These are phyloP conservation scores for Labeo catla DNA, from an alignment of 2,113 vertebrate species.

Conservation along the genomic window DNA sequence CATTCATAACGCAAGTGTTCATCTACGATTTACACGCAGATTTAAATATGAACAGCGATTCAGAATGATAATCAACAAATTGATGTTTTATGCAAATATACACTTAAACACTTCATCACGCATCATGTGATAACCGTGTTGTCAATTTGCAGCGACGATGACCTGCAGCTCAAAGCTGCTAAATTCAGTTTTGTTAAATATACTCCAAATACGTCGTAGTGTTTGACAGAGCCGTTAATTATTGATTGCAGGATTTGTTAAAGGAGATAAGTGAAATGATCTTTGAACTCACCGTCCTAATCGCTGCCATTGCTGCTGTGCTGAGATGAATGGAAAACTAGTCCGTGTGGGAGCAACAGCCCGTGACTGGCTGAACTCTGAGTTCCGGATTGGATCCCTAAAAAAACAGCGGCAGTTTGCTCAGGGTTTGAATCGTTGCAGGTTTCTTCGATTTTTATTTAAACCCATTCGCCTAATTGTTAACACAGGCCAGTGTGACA, in stretches of 20 bases:
- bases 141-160: not conserved
- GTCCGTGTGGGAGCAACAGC: constrained; percentile 70
- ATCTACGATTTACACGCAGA: not conserved
- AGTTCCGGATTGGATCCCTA: constrained; percentile 66
- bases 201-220: not conserved
- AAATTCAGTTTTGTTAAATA: not conserved
- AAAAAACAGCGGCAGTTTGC: not conserved
- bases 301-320: constrained; percentile 73
- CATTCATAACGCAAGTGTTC: not conserved
- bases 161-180: not conserved
- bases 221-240: constrained; percentile 43
- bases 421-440: not conserved
- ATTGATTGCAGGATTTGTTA: constrained; percentile 55
- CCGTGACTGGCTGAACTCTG: not conserved
- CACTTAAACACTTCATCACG: not conserved
- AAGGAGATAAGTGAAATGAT: constrained; percentile 14
- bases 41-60: not conserved
- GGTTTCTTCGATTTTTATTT: rapidly evolving
- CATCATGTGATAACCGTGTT: not conserved
- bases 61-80: not conserved
- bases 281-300: constrained; percentile 75
- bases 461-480: not conserved
- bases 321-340: constrained; percentile 39
- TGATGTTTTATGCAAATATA: not conserved
- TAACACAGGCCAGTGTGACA: not conserved